phyloP scores from a whole-genome alignment of 2,113 vertebrate genomes.

The Tetrax tetrax region DNA sequence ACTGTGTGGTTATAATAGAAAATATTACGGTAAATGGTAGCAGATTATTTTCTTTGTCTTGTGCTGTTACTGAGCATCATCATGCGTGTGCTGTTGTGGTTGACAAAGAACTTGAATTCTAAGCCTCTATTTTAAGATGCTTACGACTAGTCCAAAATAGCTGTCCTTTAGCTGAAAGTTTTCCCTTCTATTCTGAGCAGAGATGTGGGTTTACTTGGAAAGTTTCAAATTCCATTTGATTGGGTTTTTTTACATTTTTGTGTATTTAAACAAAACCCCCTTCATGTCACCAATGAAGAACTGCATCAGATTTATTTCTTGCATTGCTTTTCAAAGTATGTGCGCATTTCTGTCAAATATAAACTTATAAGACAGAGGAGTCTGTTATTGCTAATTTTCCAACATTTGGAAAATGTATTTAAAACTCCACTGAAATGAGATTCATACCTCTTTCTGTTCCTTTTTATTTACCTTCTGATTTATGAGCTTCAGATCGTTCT shows the following conservation, averaged over 20 bases:
- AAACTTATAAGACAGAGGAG: background rate
- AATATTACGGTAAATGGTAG: background rate
- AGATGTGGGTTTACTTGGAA: slow-evolving; percentile 19
- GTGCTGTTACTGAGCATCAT: background rate
- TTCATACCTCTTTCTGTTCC: background rate
- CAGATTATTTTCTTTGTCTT: slow-evolving; percentile 23
- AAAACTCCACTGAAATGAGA: background rate
- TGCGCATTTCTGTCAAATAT: background rate
- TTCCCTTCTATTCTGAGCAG: slow-evolving; percentile 26
- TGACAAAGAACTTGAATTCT: slow-evolving; percentile 1
- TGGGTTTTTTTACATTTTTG: background rate
- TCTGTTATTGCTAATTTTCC: background rate
- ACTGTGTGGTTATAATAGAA: background rate
- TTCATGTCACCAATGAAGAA: background rate
- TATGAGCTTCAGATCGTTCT: background rate
- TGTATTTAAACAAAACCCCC: background rate
- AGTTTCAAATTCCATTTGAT: slow-evolving; percentile 33
- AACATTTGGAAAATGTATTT: background rate
- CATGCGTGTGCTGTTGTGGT: background rate
- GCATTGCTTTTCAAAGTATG: background rate
- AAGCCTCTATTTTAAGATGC: slow-evolving; percentile 30
- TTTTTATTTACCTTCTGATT: background rate
- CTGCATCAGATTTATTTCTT: background rate
- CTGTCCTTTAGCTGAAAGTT: slow-evolving; percentile 18
- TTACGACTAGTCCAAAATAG: slow-evolving; percentile 18